Evolutionary conservation across 2,888 invertebrate species (phyloP).

Genomic region (Caenorhabditis parvicauda): DNA sequence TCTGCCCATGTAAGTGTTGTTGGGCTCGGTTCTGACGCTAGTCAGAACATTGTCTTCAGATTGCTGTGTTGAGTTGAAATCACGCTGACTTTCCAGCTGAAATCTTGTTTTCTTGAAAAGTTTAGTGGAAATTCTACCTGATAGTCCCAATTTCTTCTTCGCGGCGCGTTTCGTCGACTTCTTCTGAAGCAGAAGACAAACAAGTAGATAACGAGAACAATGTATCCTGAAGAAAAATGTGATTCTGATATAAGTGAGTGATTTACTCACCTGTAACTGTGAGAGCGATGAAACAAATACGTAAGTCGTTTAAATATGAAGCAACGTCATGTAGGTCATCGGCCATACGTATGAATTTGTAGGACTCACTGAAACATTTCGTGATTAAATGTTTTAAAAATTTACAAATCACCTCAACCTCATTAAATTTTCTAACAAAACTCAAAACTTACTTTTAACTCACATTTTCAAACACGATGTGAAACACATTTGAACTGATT

Average conservation of each 20-base stretch:
- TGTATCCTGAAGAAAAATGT: constrained; percentile 51
- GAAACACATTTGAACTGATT: no score
- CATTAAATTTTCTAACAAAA: no score
- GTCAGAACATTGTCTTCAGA: constrained; percentile 30
- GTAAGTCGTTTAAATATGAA: constrained; percentile 50
- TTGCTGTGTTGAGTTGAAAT: constrained; percentile 28
- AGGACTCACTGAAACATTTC: constrained; percentile 50
- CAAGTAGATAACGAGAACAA: constrained; percentile 45
- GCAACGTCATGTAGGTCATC: constrained; percentile 58
- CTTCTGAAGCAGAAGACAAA: constrained; percentile 47
- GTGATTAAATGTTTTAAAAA: no score
- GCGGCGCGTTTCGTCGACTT: constrained; percentile 39
- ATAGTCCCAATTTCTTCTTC: constrained; percentile 49
- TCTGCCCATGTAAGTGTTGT: constrained; percentile 33
- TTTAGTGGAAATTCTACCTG: constrained; percentile 35
- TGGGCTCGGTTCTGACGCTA: constrained; percentile 26
- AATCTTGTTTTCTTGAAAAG: constrained; percentile 4
- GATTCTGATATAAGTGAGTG: no score
- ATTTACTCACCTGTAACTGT: constrained; percentile 32
- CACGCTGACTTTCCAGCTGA: constrained; percentile 33
- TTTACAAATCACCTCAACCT: no score
- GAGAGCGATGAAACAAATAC: constrained; percentile 53
- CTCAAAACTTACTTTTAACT: no score
- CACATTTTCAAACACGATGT: no score
- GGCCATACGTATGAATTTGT: constrained; percentile 59